phyloP scores from a whole-genome alignment of 2,888 invertebrate genomes.

The Leptinotarsa rubiginosa region DNA sequence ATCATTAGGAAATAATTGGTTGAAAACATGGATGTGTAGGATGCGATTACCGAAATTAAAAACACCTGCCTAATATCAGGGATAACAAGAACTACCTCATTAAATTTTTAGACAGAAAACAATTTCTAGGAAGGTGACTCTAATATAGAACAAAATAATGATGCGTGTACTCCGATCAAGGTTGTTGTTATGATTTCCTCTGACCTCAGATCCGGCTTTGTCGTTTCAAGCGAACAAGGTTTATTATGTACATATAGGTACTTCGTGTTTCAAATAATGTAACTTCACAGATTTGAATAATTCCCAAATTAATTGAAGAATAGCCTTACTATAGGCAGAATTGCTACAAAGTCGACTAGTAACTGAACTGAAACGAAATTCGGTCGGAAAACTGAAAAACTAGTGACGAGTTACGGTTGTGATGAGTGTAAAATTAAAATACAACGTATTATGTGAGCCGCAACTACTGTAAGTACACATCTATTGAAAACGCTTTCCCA shows the following conservation, averaged over 20 bases:
- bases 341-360: too few species aligned
- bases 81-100: conserved; percentile 37
- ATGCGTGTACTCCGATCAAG: conserved; percentile 10
- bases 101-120: conserved; percentile 28
- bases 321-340: too few species aligned
- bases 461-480: too few species aligned
- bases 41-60: conserved; percentile 50
- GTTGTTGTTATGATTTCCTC: conserved; percentile 6
- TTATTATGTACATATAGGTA: not conserved
- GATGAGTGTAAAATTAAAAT: too few species aligned
- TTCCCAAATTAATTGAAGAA: too few species aligned
- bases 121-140: conserved; percentile 7
- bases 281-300: not conserved
- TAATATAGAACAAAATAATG: conserved; percentile 11
- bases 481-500: too few species aligned
- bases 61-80: conserved; percentile 50
- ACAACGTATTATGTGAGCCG: too few species aligned
- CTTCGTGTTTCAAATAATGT: not conserved
- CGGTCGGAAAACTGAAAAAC: too few species aligned
- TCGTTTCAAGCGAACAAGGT: not conserved
- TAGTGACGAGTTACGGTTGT: too few species aligned
- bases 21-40: conserved; percentile 48
- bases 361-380: too few species aligned
- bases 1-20: conserved; percentile 55
- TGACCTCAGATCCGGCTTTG: not conserved